Evolutionary conservation across 2,888 invertebrate genomes (phyloP), one percentile per base, ranked within the genome.

Genomic region (Drosophila mimetica): DNA sequence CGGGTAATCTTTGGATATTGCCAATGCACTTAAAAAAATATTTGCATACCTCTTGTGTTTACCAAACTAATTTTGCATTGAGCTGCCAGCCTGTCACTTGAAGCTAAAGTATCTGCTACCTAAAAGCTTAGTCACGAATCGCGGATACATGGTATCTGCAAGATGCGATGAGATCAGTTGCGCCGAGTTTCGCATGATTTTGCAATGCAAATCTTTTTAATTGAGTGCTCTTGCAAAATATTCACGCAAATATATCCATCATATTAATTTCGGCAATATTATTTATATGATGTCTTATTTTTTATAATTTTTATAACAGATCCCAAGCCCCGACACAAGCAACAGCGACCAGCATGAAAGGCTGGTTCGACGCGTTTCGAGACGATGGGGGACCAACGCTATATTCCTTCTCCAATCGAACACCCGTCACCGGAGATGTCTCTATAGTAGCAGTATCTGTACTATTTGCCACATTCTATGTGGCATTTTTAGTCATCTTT

Each of bases 301-400:
- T 18, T 51, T 42, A 46, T n/a, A 37, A 37, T 85, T 79, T 47
- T 37, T 16, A 79, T 2, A 7, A 16, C 36, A 74, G 80, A 83
- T 82, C 77, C 74, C 32, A 30, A 48, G 20, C 28, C 51, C 18
- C 48, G 61, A 44, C 51, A 36, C 34, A 18, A 55, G 39, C 48
- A 51, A 50, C 39, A 66, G 41, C 47, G 57, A 75, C 77, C 69
- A 94, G 93, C 92, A 97, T 97, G 97, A 96, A 95, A 94, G 97
- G 97, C 93, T 98, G 97, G 98, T 98, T 98, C 93, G 98, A 98
- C 93, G 97, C 98, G 78, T 99, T 98, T 94, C 96, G 99, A 91
- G 96, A 95, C 93, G 97, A 98, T 93, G 98, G 98, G 91, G 98
- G 97, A 86, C 99, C 99, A 80, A 98, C 98, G 87, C 95, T 98